phyloP scores from a whole-genome alignment of 2,888 invertebrate genomes.

The Stenodera caucasica region DNA sequence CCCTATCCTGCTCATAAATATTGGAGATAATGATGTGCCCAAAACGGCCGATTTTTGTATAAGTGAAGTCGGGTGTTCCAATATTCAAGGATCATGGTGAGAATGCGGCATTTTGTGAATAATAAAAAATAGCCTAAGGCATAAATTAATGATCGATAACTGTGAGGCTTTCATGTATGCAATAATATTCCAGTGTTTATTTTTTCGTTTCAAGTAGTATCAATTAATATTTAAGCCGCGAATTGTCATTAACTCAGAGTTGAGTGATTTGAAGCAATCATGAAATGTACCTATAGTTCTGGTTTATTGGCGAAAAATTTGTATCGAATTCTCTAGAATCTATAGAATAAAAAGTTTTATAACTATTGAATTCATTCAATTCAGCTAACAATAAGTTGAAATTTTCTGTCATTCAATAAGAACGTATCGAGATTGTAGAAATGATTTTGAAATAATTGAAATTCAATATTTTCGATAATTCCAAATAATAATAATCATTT shows the following conservation, averaged over 20 bases:
- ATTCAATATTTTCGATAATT: too few relatives aligned
- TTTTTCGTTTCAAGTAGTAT: too few relatives aligned
- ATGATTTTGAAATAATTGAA: neutral
- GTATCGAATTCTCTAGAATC: too few relatives aligned
- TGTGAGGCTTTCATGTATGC: neutral
- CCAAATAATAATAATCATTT: neutral
- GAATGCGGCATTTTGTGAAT: too few relatives aligned
- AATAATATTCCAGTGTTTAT: neutral
- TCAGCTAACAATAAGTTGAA: too few relatives aligned
- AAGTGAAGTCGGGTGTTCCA: too few relatives aligned
- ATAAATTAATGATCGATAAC: slow-evolving; percentile 5
- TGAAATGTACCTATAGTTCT: neutral
- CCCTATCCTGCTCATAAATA: slow-evolving; percentile 19
- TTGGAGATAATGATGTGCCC: slow-evolving; percentile 17
- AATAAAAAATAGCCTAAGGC: slow-evolving; percentile 16
- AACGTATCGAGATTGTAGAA: slow-evolving; percentile 15
- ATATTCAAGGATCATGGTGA: too few relatives aligned
- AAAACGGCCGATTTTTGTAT: too few relatives aligned
- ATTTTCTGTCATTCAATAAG: neutral
- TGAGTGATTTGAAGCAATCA: neutral
- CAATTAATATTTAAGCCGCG: neutral
- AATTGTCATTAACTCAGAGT: neutral
- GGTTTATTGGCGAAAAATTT: neutral
- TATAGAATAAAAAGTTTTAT: too few relatives aligned
- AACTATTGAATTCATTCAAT: too few relatives aligned